Base-by-base conservation (phyloP, 2,888 invertebrate species). In the Epinotia nisella region DNA sequence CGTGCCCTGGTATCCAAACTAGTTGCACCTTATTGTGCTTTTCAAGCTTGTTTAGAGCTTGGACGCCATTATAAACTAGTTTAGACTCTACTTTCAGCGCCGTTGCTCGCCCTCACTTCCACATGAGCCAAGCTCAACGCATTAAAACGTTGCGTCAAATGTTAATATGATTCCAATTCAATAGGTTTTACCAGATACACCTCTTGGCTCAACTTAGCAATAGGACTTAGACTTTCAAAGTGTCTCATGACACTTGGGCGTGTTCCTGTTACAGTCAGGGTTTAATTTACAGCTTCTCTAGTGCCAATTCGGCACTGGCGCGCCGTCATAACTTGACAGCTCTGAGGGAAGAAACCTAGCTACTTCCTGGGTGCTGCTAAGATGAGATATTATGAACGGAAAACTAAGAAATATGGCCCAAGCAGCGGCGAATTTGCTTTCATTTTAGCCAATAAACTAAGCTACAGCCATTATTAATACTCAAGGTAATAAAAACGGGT, bases 261-360 rank as follows among this genome's bases (percentile, higher is more conserved):
- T 49, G 49, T 39, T 70, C 29, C 45, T 70, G 62, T 55, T 53
- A 51, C 51, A 51, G 53, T 21, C 53, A 13, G n/a, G 69, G 5
- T 60, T 53, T 61, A 70, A 70, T 70, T 61, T 70, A 70, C 61
- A 39, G 69, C 69, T 41, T 51, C 24, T 17, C 60, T 53, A 41
- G 61, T 17, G 70, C 70, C 70, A 62, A 62, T 62, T 61, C 61
- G 15, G 55, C 24, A 41, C 53, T 62, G 70, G 70, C 70, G 61
- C 13, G 70, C 29, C 61, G 29, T 45, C 70, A 61, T 55, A 55
- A 55, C 70, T 29, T 55, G 70, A 55, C 70, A 53, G 68, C 19
- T 58, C n/a, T 51, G 21, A 21, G 19, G 55, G 62, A 62, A 29
- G 24, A 19, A 62, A 41, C 45, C 62, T 59, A 15, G 55, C 69